phyloP scores from a whole-genome alignment of 2,113 vertebrate genomes.

The Zosterops japonicus region DNA sequence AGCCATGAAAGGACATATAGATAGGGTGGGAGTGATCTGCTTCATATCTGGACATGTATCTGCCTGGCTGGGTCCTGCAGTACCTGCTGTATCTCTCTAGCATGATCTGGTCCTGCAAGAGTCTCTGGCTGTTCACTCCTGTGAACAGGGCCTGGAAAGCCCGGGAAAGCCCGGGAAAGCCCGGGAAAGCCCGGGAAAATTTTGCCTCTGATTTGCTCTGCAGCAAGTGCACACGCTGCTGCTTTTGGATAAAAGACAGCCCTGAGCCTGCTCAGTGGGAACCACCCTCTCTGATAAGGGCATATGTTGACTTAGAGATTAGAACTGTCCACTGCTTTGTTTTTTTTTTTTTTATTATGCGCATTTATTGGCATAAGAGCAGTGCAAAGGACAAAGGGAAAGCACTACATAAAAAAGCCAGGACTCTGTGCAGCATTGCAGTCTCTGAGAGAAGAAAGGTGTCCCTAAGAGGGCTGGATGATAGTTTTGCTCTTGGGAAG shows the following conservation, averaged over 20 bases:
- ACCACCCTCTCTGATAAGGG: neutral
- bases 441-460: neutral
- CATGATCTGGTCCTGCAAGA: neutral
- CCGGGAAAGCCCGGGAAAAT: neutral
- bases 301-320: neutral
- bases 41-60: fast-evolving
- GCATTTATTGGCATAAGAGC: neutral
- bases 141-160: neutral
- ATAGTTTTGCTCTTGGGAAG: neutral
- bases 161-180: neutral
- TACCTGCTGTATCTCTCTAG: neutral
- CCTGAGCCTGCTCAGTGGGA: neutral
- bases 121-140: neutral
- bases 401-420: neutral
- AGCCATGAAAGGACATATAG: neutral
- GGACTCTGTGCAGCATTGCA: neutral
- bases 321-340: neutral
- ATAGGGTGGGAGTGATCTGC: neutral
- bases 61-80: neutral
- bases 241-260: neutral
- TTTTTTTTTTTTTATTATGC: neutral
- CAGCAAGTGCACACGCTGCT: fast-evolving
- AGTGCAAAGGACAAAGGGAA: neutral
- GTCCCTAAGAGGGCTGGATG: neutral
- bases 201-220: neutral